Conservation (phyloP, 2,888 invertebrate genomes). For the Drosophila villosipedis region DNA sequence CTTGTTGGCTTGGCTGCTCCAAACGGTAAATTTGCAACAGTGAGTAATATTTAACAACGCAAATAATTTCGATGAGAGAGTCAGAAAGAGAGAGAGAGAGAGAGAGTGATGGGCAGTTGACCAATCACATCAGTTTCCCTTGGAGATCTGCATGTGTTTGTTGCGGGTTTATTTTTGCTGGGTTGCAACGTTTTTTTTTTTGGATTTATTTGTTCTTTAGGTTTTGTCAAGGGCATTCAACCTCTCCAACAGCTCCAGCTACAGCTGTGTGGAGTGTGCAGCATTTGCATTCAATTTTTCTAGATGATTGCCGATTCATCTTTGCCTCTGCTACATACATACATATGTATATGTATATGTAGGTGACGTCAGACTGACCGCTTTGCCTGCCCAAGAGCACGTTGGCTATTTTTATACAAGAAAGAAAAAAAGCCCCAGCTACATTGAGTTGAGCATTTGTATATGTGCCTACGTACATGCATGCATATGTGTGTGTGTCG, state of each 20-base stretch:
- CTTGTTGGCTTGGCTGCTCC: constrained; percentile 14
- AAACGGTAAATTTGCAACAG: constrained; percentile 11
- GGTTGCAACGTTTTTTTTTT: constrained; percentile 14
- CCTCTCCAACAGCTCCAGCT: constrained; percentile 7
- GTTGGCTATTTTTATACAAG: constrained; percentile 43
- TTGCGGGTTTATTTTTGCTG: constrained; percentile 19
- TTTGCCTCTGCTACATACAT: constrained; percentile 20
- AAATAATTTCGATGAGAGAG: constrained; percentile 11
- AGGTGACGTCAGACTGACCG: constrained; percentile 47
- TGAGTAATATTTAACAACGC: constrained; percentile 21
- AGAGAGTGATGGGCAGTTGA: constrained; percentile 37
- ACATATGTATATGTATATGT: neutral
- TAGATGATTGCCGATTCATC: constrained; percentile 36
- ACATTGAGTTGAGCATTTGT: constrained; percentile 35
- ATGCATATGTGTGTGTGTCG: constrained; percentile 22
- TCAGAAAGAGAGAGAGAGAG: constrained; percentile 8
- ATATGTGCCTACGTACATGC: constrained; percentile 15
- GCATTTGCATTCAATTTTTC: constrained; percentile 8
- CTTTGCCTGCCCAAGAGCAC: constrained; percentile 21
- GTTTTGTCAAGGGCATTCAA: constrained; percentile 46
- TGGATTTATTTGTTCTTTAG: constrained; percentile 22
- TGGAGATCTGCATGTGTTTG: constrained; percentile 27
- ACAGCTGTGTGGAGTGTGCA: constrained; percentile 3
- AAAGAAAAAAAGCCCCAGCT: constrained; percentile 28
- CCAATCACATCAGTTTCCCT: constrained; percentile 25